Conservation (phyloP, 2,113 vertebrate species). For the Haemorhous mexicanus region DNA sequence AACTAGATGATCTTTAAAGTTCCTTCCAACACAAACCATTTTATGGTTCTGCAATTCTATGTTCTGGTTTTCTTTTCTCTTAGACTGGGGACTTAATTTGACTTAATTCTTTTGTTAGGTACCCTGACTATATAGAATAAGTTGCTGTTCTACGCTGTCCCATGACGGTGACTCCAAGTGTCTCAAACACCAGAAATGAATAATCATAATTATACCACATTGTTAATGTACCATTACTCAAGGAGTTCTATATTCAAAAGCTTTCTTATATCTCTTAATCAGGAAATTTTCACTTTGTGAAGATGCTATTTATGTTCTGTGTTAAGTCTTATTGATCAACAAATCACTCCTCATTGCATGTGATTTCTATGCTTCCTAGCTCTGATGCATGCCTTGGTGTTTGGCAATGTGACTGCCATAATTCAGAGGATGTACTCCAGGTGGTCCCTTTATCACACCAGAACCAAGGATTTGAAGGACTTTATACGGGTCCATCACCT, state of each 20-base stretch:
- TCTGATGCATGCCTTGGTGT: slow-evolving; percentile 97
- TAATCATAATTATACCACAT: neutral
- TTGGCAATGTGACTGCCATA: slow-evolving; percentile 97
- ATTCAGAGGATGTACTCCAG: slow-evolving; percentile 98
- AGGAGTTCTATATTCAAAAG: neutral
- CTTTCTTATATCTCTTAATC: neutral
- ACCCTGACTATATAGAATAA: neutral
- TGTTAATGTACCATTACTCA: neutral
- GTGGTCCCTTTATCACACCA: slow-evolving; percentile 97
- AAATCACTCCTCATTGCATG: neutral
- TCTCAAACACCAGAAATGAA: neutral
- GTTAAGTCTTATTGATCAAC: neutral
- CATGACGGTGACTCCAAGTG: neutral
- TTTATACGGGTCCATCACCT: slow-evolving; percentile 96
- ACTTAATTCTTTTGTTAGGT: neutral
- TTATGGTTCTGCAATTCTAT: neutral
- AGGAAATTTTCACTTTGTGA: neutral
- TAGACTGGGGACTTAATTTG: neutral
- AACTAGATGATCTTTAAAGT: neutral
- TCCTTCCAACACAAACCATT: neutral
- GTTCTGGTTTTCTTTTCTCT: neutral
- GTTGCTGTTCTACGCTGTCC: neutral
- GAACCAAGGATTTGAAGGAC: slow-evolving; percentile 97
- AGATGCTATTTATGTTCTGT: neutral
- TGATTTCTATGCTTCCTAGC: slow-evolving; percentile 71